Base-by-base conservation (phyloP, 2,888 invertebrate genomes). In the Sarcophaga variegata region DNA sequence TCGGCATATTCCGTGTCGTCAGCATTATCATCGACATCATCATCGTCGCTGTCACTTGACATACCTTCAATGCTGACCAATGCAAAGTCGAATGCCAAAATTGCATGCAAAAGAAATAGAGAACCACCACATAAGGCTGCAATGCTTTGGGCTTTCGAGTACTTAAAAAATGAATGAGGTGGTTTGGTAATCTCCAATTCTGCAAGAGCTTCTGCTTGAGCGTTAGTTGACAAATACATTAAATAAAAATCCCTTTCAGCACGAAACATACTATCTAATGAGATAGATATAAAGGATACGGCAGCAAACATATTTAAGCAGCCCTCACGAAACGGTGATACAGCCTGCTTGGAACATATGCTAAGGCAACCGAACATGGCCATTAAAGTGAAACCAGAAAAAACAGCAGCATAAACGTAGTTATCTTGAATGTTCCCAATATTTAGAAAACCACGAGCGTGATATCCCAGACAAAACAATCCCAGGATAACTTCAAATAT, bases 61-160 rank as follows among this genome's bases (percentile, higher is more conserved):
- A 20, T 20, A 6, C 45, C 45, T 10, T 54, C 59, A 20, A 14
- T 45, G 0, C 25, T 37, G 2, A 47, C 14, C 17, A 76, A 20
- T n/a, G 82, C 80, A 75, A 87, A 62, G 25, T 91, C 91, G n/a
- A 91, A 64, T n/a, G 91, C 90, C 5, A 90, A 89, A 45, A 90
- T 85, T 25, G 90, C 69, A 88, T 91, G 91, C 69, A 91, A 62
- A 75, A 91, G 69, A 86, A 90, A 90, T 27, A 91, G 76, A 4
- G 89, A 86, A 6, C 89, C 91, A 22, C 89, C 88, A 14, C 85
- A 60, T 14, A 91, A 79, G 0, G 91, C 89, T 0, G 89, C 78
- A n/a, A 91, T 89, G 47, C 91, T 90, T 77, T 92, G 92, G n/a
- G 86, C 79, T 63, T 90, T 91, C 25, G 89, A 90, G 25, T 90